Evolutionary conservation across 2,888 invertebrate species (phyloP).

Genomic region (Sepiola atlantica): DNA sequence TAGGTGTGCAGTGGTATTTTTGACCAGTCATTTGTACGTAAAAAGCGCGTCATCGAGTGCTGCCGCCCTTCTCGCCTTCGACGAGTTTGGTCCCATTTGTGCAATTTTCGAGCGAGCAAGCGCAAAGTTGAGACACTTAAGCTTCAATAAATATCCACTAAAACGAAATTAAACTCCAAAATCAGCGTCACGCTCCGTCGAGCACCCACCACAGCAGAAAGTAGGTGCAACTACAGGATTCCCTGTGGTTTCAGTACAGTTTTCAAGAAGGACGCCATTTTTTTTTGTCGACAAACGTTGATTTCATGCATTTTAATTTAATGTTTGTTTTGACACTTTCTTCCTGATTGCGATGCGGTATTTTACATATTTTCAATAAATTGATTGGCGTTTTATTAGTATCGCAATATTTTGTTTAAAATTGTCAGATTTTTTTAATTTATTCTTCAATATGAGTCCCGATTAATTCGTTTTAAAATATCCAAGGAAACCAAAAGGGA

Average conservation of each 20-base stretch:
- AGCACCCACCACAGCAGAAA: background rate
- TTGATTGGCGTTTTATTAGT: background rate
- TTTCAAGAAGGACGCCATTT: background rate
- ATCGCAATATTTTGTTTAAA: background rate
- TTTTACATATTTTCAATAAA: background rate
- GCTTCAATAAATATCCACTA: constrained; percentile 22
- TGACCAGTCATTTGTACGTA: background rate
- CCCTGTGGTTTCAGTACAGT: background rate
- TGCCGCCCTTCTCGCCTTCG: background rate
- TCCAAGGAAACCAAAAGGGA: background rate
- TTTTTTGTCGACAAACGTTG: background rate
- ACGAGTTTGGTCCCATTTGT: background rate
- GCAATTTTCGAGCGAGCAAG: background rate
- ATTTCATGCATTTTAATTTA: background rate
- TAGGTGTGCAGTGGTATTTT: background rate
- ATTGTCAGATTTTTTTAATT: background rate
- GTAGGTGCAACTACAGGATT: background rate
- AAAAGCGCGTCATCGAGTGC: background rate
- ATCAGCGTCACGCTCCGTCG: background rate
- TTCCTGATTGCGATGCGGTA: background rate
- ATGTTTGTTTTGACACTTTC: background rate
- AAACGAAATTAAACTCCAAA: constrained; percentile 32
- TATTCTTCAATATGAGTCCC: background rate
- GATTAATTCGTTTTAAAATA: background rate
- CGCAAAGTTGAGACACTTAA: background rate